These are phyloP conservation scores for Girardinus metallicus DNA, from an alignment of 2,797 vertebrate genomes.

Conservation along the genomic window DNA sequence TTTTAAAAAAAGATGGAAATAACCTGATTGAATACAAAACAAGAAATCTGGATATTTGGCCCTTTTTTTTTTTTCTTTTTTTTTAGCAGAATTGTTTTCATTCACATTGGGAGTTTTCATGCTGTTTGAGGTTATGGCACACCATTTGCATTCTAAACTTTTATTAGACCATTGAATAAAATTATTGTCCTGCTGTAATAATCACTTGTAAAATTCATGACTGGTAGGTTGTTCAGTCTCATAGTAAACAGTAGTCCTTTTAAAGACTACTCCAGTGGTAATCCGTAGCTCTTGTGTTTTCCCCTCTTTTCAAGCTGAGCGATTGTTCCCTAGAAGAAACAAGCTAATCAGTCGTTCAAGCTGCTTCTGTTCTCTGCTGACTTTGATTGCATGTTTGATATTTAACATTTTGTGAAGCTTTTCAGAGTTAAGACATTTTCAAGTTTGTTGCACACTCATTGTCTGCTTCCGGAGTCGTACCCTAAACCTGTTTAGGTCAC, in stretches of 20 bases:
- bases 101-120: background rate
- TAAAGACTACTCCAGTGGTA: slow-evolving; percentile 54
- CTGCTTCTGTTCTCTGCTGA: slow-evolving; percentile 8
- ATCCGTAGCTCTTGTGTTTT: slow-evolving; percentile 35
- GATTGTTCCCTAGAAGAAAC: background rate
- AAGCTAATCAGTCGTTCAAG: slow-evolving; percentile 8
- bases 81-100: background rate
- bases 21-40: background rate
- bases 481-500: background rate
- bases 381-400: slow-evolving; percentile 30
- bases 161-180: background rate
- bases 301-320: slow-evolving; percentile 20
- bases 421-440: background rate
- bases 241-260: slow-evolving; percentile 40
- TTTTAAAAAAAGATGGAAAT: background rate
- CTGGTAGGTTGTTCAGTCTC: slow-evolving; percentile 47
- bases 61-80: no score
- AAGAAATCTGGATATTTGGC: background rate
- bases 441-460: background rate
- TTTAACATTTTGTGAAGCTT: background rate
- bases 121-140: background rate
- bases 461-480: background rate
- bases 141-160: background rate
- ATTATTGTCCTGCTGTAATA: background rate
- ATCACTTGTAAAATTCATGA: slow-evolving; percentile 54